These are phyloP conservation scores for Pitta sordida DNA, from an alignment of 2,113 vertebrate species.

Conservation along the genomic window DNA sequence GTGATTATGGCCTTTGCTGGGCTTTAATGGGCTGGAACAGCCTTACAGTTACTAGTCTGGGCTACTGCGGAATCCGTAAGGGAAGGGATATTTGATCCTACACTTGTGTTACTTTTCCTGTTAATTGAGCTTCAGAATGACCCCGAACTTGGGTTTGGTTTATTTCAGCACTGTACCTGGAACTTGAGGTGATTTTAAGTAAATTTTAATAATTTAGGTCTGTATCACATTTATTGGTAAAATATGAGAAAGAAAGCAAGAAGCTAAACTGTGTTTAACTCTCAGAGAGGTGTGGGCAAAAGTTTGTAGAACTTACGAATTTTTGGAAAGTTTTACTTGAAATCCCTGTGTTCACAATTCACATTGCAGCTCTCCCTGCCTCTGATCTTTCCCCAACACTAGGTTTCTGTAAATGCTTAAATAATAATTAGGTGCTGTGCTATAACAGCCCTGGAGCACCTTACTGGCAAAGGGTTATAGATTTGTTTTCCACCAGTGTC, in stretches of 20 bases:
- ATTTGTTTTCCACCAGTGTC: background rate
- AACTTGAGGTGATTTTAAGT: background rate
- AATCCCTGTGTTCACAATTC: background rate
- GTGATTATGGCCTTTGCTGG: background rate
- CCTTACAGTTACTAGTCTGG: background rate
- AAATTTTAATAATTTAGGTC: background rate
- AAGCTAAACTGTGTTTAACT: background rate
- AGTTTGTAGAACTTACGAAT: background rate
- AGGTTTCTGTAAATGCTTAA: background rate
- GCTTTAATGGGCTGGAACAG: background rate
- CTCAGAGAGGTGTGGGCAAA: background rate
- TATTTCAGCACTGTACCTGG: background rate
- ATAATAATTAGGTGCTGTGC: background rate
- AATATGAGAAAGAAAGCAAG: background rate
- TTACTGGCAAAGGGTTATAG: background rate
- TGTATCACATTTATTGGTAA: background rate
- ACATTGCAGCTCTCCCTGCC: background rate
- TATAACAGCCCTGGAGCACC: background rate
- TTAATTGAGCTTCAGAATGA: background rate
- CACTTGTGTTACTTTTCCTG: background rate
- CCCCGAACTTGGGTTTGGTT: background rate
- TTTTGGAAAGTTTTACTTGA: background rate
- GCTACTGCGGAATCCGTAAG: background rate
- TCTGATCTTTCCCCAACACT: background rate
- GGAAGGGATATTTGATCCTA: background rate